These are phyloP conservation scores for Huso huso DNA, from an alignment of 2,797 vertebrate species.

Conservation along the genomic window DNA sequence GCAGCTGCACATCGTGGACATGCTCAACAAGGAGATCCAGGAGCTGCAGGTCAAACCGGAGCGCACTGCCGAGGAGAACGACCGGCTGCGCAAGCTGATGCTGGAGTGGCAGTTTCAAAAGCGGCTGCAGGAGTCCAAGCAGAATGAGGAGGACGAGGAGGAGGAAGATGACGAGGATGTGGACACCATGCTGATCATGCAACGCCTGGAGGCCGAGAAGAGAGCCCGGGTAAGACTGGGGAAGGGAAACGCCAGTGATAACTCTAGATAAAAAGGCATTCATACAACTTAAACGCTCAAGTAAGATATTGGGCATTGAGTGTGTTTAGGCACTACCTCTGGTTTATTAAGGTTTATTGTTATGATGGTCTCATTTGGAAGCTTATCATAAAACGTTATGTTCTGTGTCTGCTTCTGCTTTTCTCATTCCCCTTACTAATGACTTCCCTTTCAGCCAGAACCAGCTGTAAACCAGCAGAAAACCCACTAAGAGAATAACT, in stretches of 20 bases:
- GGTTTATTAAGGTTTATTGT: too few species aligned
- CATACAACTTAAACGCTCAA: too few species aligned
- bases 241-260: neutral
- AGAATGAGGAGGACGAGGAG: constrained; percentile 90
- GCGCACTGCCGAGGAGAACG: constrained; percentile 84
- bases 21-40: constrained; percentile 93
- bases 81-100: constrained; percentile 91
- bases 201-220: constrained; percentile 91
- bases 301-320: too few species aligned
- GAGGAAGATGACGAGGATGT: constrained; percentile 92
- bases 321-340: too few species aligned
- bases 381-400: too few species aligned
- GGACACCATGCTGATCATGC: constrained; percentile 92
- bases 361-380: too few species aligned
- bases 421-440: too few species aligned
- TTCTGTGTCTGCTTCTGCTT: too few species aligned
- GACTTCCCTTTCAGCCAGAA: too few species aligned
- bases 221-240: constrained; percentile 83
- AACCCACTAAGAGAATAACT: too few species aligned
- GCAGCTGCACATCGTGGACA: constrained; percentile 92
- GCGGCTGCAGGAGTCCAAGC: constrained; percentile 89
- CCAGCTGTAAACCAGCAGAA: too few species aligned
- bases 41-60: constrained; percentile 84
- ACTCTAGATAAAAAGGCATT: too few species aligned
- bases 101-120: constrained; percentile 99